phyloP scores from a whole-genome alignment of 2,113 vertebrate species.

The Hemichromis elongatus region DNA sequence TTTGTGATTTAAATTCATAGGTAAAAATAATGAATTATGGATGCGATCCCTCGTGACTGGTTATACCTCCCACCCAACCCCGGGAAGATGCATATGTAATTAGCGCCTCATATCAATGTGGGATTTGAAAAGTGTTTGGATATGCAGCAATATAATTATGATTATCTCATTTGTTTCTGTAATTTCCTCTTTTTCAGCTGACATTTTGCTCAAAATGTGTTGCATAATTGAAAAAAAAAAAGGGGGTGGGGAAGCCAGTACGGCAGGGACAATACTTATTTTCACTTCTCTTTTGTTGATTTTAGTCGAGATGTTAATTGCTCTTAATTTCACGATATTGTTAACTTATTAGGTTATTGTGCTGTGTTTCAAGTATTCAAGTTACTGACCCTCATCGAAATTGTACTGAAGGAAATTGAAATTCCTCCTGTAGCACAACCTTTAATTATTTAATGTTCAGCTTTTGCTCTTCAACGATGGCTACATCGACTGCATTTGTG shows the following conservation, averaged over 20 bases:
- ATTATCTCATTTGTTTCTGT: conserved; percentile 26
- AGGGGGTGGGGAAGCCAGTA: not conserved
- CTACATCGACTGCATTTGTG: not conserved
- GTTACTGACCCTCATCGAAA: not conserved
- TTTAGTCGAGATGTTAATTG: not conserved
- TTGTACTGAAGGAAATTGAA: not conserved
- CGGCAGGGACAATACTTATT: not conserved
- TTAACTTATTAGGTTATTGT: not conserved
- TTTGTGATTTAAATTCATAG: conserved; percentile 37
- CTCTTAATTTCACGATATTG: not conserved
- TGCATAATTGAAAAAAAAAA: not conserved
- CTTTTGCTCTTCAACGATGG: not conserved
- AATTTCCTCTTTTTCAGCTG: not conserved
- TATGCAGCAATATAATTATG: conserved; percentile 29
- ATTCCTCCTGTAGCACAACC: not conserved
- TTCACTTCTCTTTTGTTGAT: not conserved
- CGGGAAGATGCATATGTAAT: conserved; percentile 38
- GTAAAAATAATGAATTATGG: conserved; percentile 48
- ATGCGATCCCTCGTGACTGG: conserved; percentile 32
- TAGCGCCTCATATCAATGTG: conserved; percentile 52
- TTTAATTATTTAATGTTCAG: not conserved
- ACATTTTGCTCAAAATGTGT: not conserved
- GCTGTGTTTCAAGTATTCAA: not conserved
- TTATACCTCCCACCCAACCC: not conserved
- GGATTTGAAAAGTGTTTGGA: conserved; percentile 32